Evolutionary conservation across 2,113 vertebrate species (phyloP).

Genomic region (Pipra filicauda): DNA sequence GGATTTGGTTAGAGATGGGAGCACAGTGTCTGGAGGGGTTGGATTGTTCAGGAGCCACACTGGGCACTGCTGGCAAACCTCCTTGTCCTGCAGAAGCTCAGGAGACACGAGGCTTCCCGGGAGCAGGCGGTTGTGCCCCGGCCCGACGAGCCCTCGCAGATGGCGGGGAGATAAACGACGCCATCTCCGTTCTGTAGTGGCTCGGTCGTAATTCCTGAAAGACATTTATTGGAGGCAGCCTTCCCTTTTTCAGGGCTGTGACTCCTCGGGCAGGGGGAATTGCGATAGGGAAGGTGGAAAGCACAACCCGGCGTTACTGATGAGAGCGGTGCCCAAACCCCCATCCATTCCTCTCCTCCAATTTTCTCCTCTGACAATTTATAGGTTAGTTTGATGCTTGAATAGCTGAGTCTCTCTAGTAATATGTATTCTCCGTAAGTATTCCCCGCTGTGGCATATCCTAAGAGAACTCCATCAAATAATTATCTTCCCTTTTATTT

Average conservation of each 20-base stretch:
- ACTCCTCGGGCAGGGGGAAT: slow-evolving; percentile 44
- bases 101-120: not conserved
- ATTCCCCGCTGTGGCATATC: slow-evolving; percentile 78
- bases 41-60: rapidly evolving
- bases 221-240: slow-evolving; percentile 73
- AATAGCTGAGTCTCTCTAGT: slow-evolving; percentile 70
- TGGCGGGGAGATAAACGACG: slow-evolving; percentile 69
- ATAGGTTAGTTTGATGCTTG: slow-evolving; percentile 72
- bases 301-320: slow-evolving; percentile 40
- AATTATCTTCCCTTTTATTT: slow-evolving; percentile 81
- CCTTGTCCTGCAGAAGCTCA: rapidly evolving
- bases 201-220: slow-evolving; percentile 66
- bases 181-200: slow-evolving; percentile 66
- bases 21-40: rapidly evolving
- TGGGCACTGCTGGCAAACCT: rapidly evolving
- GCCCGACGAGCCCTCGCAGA: slow-evolving; percentile 65
- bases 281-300: slow-evolving; percentile 38
- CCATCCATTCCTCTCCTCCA: slow-evolving; percentile 66
- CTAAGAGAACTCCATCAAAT: slow-evolving; percentile 82
- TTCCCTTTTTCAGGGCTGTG: slow-evolving; percentile 38
- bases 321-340: slow-evolving; percentile 41
- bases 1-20: rapidly evolving
- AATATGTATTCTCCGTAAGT: slow-evolving; percentile 74
- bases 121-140: slow-evolving; percentile 3
- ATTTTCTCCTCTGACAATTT: slow-evolving; percentile 73